A percentile compares a stretch with the other conserved stretches of the same genome.
phyloP scores from a whole-genome alignment of 53 echinoderm and acorn worm species.

The Echinarachnius parma region DNA sequence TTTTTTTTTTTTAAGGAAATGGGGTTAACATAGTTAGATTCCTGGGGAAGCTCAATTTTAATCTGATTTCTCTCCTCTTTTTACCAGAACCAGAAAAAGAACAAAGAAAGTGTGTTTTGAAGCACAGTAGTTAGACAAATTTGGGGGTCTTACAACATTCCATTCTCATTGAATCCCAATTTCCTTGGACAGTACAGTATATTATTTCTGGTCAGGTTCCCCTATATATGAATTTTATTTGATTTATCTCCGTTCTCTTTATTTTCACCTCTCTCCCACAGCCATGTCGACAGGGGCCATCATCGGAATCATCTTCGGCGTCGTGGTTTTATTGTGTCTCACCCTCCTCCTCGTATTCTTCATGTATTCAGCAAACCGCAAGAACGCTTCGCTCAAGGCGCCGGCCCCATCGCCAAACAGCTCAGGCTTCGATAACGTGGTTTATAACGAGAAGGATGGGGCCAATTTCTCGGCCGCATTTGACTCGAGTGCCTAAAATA shows the following conservation, averaged over 20 bases:
- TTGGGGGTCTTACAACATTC: not conserved
- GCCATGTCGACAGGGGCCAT: slow-evolving; percentile 33
- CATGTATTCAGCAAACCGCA: slow-evolving; percentile 3
- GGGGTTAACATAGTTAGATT: too few species aligned
- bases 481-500: slow-evolving; percentile 33
- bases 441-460: slow-evolving; percentile 34
- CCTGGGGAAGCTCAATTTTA: too few species aligned
- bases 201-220: not conserved
- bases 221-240: not conserved
- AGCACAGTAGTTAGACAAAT: too few species aligned
- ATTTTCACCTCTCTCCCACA: not conserved
- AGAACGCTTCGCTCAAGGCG: not conserved
- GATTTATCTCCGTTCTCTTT: too few species aligned
- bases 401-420: slow-evolving; percentile 2
- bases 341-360: slow-evolving; percentile 16
- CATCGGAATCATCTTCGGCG: slow-evolving; percentile 19
- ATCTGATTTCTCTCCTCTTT: too few species aligned
- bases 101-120: too few species aligned
- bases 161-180: too few species aligned
- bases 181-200: not conserved
- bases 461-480: slow-evolving; percentile 25
- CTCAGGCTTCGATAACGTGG: slow-evolving; percentile 39
- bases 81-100: too few species aligned
- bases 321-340: slow-evolving; percentile 15
- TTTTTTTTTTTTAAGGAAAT: too few species aligned